A percentile compares a stretch with the other conserved stretches of the same genome.
phyloP scores from a whole-genome alignment of 23 tunicate species.

The Aplidium turbinatum region DNA sequence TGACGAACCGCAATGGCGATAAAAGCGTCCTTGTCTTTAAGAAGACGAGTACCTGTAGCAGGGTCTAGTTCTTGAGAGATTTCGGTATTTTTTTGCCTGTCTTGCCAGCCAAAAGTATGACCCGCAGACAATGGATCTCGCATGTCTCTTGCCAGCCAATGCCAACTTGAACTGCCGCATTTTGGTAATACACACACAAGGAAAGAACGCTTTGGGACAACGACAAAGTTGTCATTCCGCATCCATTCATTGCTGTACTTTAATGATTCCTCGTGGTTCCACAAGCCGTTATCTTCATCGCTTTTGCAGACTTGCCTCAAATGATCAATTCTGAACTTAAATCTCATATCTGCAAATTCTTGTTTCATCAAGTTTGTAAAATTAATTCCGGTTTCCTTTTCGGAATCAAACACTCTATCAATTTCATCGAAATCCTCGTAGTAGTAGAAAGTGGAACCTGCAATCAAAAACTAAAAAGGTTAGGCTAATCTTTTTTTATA shows the following conservation, averaged over 20 bases:
- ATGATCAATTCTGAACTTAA: constrained; percentile 15
- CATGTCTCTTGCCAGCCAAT: constrained; percentile 34
- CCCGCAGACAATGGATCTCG: constrained; percentile 35
- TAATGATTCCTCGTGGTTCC: constrained; percentile 16
- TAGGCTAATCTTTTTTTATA: too few relatives aligned
- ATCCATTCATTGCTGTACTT: constrained; percentile 31
- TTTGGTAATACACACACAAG: constrained; percentile 54
- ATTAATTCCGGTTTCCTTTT: too few relatives aligned
- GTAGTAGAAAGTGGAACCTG: too few relatives aligned
- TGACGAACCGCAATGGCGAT: constrained; percentile 42
- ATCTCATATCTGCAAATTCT: neutral
- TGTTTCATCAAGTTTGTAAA: neutral
- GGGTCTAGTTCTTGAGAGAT: constrained; percentile 36
- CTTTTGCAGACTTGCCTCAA: constrained; percentile 17
- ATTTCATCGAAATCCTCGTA: too few relatives aligned
- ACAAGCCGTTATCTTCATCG: constrained; percentile 17
- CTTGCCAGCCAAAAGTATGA: constrained; percentile 29
- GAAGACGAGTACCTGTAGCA: neutral
- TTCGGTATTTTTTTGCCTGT: constrained; percentile 46
- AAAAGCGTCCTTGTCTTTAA: constrained; percentile 27
- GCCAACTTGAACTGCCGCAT: constrained; percentile 61
- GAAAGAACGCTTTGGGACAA: constrained; percentile 25
- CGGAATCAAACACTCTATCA: too few relatives aligned
- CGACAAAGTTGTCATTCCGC: constrained; percentile 52
- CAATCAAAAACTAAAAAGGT: too few relatives aligned